phyloP scores from a whole-genome alignment of 2,113 vertebrate species.

The Odocoileus hemionus region DNA sequence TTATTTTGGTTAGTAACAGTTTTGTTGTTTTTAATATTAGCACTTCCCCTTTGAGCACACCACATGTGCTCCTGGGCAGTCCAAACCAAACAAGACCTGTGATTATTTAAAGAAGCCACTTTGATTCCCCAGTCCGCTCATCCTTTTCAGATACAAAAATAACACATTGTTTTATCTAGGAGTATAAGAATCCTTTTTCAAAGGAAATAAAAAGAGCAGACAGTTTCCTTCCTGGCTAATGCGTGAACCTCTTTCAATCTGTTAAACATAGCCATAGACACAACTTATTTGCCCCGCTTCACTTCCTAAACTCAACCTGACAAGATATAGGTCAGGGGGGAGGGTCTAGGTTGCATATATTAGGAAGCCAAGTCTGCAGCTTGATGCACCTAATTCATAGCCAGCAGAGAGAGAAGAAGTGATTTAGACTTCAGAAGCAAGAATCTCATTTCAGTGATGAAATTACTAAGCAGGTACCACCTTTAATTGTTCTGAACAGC shows the following conservation, averaged over 20 bases:
- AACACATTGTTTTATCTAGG: constrained; percentile 83
- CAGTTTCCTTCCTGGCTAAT: constrained; percentile 92
- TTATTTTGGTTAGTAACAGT: not conserved
- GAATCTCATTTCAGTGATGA: not conserved
- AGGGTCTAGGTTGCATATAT: not conserved
- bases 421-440: not conserved
- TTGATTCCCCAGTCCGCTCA: constrained; percentile 72
- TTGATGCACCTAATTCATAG: not conserved
- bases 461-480: not conserved
- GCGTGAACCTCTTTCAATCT: constrained; percentile 77
- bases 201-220: constrained; percentile 94
- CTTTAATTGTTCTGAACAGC: not conserved
- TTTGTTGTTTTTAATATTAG: not conserved
- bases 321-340: fast-evolving
- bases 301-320: constrained; percentile 63
- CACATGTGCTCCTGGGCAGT: not conserved
- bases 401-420: not conserved
- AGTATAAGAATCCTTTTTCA: constrained; percentile 82
- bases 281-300: not conserved
- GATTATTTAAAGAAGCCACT: constrained; percentile 75
- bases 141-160: constrained; percentile 81
- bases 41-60: constrained; percentile 24
- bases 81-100: constrained; percentile 78
- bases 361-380: not conserved
- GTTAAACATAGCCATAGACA: constrained; percentile 69